Evolutionary conservation across 1,140 invertebrate genomes (phyloP).

Genomic region (Drosophila willistoni): DNA sequence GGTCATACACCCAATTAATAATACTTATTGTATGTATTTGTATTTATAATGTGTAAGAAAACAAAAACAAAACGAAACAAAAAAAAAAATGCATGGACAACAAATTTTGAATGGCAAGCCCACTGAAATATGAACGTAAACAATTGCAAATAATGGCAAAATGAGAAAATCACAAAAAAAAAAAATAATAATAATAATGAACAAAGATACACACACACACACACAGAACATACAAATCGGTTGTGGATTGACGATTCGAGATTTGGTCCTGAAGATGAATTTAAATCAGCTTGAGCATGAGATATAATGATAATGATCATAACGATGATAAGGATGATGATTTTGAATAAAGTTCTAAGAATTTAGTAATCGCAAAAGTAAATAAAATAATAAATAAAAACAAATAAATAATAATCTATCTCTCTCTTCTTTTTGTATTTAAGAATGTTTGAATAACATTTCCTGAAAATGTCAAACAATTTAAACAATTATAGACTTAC

Average conservation of each 20-base stretch:
- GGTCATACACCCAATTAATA: constrained; percentile 47
- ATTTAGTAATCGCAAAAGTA: constrained; percentile 82
- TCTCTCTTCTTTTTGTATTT: neutral
- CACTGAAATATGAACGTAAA: neutral
- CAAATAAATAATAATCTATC: constrained; percentile 31
- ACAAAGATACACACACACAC: neutral
- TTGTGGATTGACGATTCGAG: constrained; percentile 29
- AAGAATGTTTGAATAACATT: no score
- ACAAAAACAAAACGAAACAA: constrained; percentile 18
- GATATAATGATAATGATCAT: constrained; percentile 34
- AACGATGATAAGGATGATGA: constrained; percentile 56
- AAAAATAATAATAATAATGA: constrained; percentile 7
- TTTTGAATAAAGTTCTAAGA: constrained; percentile 83
- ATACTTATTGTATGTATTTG: constrained; percentile 58
- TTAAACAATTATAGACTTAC: no score
- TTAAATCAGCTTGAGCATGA: constrained; percentile 22
- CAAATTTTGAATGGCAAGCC: constrained; percentile 13
- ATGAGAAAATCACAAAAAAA: neutral
- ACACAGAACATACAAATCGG: constrained; percentile 7
- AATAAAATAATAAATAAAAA: constrained; percentile 69
- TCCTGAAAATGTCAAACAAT: no score
- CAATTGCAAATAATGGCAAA: constrained; percentile 12
- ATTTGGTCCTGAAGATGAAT: constrained; percentile 10
- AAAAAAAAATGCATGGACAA: constrained; percentile 10
- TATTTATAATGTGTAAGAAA: constrained; percentile 48